phyloP scores from a whole-genome alignment of 2,113 vertebrate species.

The Danionella cerebrum region DNA sequence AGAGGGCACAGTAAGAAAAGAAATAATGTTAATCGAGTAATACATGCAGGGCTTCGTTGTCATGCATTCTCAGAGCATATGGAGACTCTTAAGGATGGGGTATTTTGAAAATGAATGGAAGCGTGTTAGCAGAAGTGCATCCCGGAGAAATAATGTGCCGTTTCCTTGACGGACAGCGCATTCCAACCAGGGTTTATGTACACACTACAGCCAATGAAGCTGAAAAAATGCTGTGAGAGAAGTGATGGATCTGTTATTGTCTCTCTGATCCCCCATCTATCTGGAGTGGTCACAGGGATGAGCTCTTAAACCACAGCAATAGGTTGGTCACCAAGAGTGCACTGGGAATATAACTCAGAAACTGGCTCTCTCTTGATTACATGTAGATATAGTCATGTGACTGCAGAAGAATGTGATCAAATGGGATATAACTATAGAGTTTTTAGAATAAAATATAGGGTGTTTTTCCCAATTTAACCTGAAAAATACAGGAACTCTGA shows the following conservation, averaged over 20 bases:
- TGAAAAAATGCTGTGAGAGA: conserved; percentile 14
- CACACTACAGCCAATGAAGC: conserved; percentile 28
- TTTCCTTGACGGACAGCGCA: conserved; percentile 24
- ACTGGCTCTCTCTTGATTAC: not conserved
- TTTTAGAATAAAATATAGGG: no score
- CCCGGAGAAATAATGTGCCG: conserved; percentile 21
- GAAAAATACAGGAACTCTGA: no score
- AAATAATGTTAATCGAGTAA: conserved; percentile 18
- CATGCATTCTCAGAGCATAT: not conserved
- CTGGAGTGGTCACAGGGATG: conserved; percentile 25
- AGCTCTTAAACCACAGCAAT: not conserved
- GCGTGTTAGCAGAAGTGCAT: conserved; percentile 21
- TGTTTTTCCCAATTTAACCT: no score
- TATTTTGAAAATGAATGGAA: conserved; percentile 25
- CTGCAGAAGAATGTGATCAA: not conserved
- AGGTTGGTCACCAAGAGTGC: not conserved
- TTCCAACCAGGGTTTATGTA: conserved; percentile 27
- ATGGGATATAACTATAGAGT: no score
- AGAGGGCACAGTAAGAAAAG: not conserved
- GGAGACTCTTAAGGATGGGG: conserved; percentile 11
- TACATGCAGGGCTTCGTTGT: not conserved
- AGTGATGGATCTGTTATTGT: conserved; percentile 32
- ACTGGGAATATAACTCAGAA: not conserved
- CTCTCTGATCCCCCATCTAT: conserved; percentile 3
- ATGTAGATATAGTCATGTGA: not conserved